Percentiles rank a stretch among this genome's conserved stretches.
These are phyloP conservation scores for Malurus cyaneus DNA, from an alignment of 2,113 vertebrate species.

Conservation along the genomic window DNA sequence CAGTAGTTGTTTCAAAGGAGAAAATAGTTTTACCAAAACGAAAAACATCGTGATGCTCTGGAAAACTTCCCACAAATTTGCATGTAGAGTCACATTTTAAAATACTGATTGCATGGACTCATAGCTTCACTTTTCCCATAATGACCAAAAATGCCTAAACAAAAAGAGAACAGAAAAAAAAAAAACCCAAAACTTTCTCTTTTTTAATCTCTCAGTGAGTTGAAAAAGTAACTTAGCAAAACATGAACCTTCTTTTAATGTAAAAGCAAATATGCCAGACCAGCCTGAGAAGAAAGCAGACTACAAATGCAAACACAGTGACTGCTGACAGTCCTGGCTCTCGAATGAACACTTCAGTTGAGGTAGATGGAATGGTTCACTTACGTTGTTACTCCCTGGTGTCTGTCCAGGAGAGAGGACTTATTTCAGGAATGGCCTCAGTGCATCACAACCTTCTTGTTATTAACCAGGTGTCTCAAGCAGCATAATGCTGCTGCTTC, in stretches of 20 bases:
- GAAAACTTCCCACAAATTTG: neutral
- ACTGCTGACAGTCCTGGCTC: neutral
- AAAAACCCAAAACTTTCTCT: rapidly evolving
- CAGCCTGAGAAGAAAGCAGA: neutral
- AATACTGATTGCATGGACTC: neutral
- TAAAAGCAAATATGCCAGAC: neutral
- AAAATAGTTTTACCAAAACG: neutral
- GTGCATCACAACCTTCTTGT: neutral
- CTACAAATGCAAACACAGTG: neutral
- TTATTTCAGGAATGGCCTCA: neutral
- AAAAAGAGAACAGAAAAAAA: neutral
- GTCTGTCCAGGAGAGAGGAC: neutral
- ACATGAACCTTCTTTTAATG: neutral
- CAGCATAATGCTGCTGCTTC: neutral
- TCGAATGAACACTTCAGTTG: neutral
- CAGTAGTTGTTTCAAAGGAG: neutral
- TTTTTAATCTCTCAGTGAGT: neutral
- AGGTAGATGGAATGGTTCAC: neutral
- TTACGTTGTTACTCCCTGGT: neutral
- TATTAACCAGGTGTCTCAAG: neutral
- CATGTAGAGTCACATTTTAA: neutral
- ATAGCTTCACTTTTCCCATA: neutral
- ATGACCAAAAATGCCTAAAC: neutral
- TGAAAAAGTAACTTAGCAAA: neutral
- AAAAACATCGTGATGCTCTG: neutral